Percentiles rank a stretch among this genome's conserved stretches.
These are phyloP conservation scores for Chymomyza fuscimana DNA, from an alignment of 2,888 invertebrate species.

Conservation along the genomic window DNA sequence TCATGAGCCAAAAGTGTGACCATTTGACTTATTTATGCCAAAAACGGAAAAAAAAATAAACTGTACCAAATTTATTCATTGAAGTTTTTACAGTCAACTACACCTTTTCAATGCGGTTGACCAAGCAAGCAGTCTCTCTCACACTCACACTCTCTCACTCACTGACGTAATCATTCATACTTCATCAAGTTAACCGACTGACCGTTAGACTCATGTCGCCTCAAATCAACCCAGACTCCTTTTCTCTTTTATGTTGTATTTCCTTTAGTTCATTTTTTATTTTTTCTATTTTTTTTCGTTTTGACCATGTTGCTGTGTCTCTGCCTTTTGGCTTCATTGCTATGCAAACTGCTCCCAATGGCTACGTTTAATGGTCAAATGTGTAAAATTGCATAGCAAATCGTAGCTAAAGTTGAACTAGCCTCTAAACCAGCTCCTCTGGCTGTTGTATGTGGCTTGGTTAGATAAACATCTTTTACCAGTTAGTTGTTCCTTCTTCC, in stretches of 20 bases:
- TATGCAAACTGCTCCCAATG: conserved; percentile 75
- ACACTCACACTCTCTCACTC: conserved; percentile 11
- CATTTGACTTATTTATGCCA: conserved; percentile 61
- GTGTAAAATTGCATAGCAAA: conserved; percentile 76
- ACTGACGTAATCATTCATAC: conserved; percentile 70
- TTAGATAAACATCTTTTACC: conserved; percentile 70
- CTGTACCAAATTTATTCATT: conserved; percentile 68
- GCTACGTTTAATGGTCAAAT: conserved; percentile 76
- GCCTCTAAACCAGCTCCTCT: conserved; percentile 11
- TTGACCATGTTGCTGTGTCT: not conserved
- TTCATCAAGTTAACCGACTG: conserved; percentile 70
- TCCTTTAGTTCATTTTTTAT: not conserved
- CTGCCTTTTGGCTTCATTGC: conserved; percentile 60
- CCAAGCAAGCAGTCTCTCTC: conserved; percentile 2
- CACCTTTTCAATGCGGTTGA: conserved; percentile 68
- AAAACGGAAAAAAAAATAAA: conserved; percentile 23
- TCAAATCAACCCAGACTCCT: not conserved
- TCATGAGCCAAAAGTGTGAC: conserved; percentile 27
- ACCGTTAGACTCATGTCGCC: conserved; percentile 20
- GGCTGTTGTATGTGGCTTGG: not conserved
- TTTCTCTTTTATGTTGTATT: conserved; percentile 4
- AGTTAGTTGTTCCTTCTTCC: conserved; percentile 18
- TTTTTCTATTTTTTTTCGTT: not conserved
- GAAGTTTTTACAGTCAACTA: conserved; percentile 76
- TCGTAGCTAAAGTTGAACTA: conserved; percentile 47